These are phyloP conservation scores for Drosophila navojoa DNA, from an alignment of 1,140 invertebrate genomes.

Conservation along the genomic window DNA sequence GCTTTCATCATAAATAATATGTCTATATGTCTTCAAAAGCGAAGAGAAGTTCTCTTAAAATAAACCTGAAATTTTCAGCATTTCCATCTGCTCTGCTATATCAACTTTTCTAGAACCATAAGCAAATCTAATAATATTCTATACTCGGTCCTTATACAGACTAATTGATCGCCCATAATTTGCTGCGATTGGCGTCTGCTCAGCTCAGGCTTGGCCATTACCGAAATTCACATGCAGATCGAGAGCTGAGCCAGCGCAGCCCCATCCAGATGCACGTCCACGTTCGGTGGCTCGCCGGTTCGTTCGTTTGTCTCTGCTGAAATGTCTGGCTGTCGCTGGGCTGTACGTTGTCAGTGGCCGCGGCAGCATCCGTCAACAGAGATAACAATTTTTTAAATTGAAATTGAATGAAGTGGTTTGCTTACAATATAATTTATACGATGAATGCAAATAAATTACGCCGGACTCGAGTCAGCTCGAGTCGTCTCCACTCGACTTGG, in stretches of 20 bases:
- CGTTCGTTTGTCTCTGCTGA: conserved; percentile 52
- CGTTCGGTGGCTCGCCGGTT: conserved; percentile 36
- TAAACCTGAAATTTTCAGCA: too few species aligned
- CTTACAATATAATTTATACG: conserved; percentile 83
- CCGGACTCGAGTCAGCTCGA: conserved; percentile 47
- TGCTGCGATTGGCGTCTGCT: neutral
- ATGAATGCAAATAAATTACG: conserved; percentile 83
- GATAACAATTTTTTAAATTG: conserved; percentile 83
- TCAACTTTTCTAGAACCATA: too few species aligned
- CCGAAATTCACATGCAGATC: conserved; percentile 36
- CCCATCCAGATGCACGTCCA: conserved; percentile 12
- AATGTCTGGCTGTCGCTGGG: conserved; percentile 71
- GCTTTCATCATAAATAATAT: too few species aligned
- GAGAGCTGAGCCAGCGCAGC: conserved; percentile 5
- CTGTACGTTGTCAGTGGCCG: conserved; percentile 75
- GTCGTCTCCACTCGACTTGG: conserved; percentile 27
- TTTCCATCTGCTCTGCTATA: too few species aligned
- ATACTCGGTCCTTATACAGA: too few species aligned
- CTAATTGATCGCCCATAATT: conserved; percentile 37
- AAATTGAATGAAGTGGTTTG: conserved; percentile 83
- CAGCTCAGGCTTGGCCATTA: conserved; percentile 28
- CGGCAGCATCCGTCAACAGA: conserved; percentile 80
- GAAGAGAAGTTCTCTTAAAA: too few species aligned
- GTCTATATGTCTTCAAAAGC: too few species aligned
- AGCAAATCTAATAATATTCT: too few species aligned